These are phyloP conservation scores for Morus bassanus DNA, from an alignment of 2,797 vertebrate species.

Conservation along the genomic window DNA sequence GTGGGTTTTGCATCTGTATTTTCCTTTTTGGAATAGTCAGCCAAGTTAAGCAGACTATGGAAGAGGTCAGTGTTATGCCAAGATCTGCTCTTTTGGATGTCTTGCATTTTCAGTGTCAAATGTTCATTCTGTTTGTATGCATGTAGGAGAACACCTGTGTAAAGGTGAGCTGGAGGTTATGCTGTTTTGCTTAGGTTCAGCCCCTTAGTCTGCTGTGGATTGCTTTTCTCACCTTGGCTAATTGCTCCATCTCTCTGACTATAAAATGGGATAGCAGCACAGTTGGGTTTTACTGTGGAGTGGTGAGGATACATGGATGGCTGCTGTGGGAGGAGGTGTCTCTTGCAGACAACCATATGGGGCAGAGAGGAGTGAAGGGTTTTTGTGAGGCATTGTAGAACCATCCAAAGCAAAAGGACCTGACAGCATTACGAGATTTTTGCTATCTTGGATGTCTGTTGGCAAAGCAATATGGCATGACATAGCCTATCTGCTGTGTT, in stretches of 20 bases:
- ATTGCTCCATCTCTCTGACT: not conserved
- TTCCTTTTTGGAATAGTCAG: not conserved
- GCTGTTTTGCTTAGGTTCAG: not conserved
- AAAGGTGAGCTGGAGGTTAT: not conserved
- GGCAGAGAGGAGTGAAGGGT: not conserved
- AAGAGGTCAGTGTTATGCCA: not conserved
- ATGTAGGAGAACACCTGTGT: fast-evolving
- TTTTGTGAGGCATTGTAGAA: not conserved
- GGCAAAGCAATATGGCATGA: not conserved
- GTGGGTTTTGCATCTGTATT: not conserved
- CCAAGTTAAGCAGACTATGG: fast-evolving
- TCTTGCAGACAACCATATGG: not conserved
- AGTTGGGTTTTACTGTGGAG: fast-evolving
- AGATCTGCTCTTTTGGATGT: not conserved
- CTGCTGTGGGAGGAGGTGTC: not conserved
- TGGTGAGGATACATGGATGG: not conserved
- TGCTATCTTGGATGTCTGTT: not conserved
- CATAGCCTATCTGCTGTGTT: not conserved
- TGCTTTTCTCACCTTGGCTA: not conserved
- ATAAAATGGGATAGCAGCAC: not conserved
- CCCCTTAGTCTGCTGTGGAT: not conserved
- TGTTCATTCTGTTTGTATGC: not conserved
- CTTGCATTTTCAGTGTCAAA: not conserved
- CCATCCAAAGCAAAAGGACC: not conserved
- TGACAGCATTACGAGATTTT: not conserved